Evolutionary conservation across 2,113 vertebrate genomes (phyloP).

Genomic region (Chrysemys picta): DNA sequence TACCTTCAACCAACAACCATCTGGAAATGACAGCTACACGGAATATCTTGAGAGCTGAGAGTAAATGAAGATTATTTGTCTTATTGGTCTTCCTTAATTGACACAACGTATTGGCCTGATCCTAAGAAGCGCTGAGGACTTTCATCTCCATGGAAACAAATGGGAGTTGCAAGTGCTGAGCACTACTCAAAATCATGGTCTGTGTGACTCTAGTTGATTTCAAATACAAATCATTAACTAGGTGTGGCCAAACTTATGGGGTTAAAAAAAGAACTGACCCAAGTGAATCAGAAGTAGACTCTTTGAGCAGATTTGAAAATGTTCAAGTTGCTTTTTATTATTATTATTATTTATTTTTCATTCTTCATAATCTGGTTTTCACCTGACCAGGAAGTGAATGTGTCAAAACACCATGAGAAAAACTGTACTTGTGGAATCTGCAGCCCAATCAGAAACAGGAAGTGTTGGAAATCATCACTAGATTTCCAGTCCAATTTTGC

Average conservation of each 20-base stretch:
- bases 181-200: not conserved
- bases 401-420: not conserved
- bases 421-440: not conserved
- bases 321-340: fast-evolving
- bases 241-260: not conserved
- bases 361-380: constrained; percentile 7
- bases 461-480: constrained; percentile 18
- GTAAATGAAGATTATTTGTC: constrained; percentile 6
- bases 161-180: not conserved
- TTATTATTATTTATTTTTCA: not conserved
- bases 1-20: not conserved
- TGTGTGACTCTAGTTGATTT: not conserved
- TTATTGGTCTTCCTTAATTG: constrained; percentile 31
- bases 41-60: constrained; percentile 11
- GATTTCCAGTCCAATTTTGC: constrained; percentile 32
- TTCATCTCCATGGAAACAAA: constrained; percentile 25
- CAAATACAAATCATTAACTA: not conserved
- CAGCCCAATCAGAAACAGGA: not conserved
- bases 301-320: not conserved
- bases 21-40: not conserved
- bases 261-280: not conserved
- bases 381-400: not conserved
- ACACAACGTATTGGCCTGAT: constrained; percentile 46
- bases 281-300: not conserved
- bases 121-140: constrained; percentile 35